These are phyloP conservation scores for Tupaia chinensis DNA, from an alignment of 2,113 vertebrate species.

Conservation along the genomic window DNA sequence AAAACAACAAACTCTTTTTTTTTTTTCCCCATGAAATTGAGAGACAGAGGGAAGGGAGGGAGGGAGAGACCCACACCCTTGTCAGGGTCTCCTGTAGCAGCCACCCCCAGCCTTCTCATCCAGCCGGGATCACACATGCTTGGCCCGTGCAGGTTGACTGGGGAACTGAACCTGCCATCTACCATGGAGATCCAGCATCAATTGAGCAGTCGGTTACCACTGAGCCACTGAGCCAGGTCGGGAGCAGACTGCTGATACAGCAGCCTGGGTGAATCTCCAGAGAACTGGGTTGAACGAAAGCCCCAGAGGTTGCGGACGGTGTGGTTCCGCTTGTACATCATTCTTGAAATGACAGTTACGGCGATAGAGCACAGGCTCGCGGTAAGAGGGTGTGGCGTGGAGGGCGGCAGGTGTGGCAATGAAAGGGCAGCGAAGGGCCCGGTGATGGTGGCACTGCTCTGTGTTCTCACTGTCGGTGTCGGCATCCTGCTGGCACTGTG, in stretches of 20 bases:
- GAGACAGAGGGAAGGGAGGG: too few species aligned
- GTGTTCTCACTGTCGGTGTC: background rate
- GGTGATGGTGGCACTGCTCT: background rate
- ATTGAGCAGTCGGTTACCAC: too few species aligned
- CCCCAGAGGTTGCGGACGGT: background rate
- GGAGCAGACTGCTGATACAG: background rate
- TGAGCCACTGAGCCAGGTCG: background rate
- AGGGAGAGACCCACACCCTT: too few species aligned
- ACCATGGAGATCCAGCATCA: too few species aligned
- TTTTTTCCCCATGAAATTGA: too few species aligned
- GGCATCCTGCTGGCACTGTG: background rate
- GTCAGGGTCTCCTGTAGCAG: too few species aligned
- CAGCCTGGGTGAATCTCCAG: background rate
- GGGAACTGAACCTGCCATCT: too few species aligned
- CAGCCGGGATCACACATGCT: too few species aligned
- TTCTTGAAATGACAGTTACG: slow-evolving; percentile 19
- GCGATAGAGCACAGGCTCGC: background rate
- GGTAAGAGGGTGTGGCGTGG: background rate
- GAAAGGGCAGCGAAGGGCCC: background rate
- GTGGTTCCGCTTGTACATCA: background rate
- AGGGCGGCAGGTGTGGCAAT: background rate
- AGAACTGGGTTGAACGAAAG: background rate
- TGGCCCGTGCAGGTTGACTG: too few species aligned
- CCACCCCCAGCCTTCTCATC: too few species aligned
- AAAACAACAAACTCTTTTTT: too few species aligned